Evolutionary conservation across 2,797 vertebrate species (phyloP), one percentile per base, ranked within the genome.

Genomic region (Parambassis ranga): DNA sequence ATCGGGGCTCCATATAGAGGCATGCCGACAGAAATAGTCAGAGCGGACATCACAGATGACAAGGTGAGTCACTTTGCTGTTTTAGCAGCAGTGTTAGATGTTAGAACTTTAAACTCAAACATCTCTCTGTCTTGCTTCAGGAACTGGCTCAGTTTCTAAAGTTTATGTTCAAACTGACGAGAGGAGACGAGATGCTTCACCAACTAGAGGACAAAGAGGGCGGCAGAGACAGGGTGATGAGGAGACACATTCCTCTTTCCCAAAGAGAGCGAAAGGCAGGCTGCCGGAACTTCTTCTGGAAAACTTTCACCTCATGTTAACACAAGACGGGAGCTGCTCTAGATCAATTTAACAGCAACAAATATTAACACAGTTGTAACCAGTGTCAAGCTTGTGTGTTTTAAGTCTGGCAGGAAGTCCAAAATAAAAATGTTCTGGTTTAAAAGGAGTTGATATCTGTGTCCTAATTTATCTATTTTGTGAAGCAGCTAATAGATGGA

Each of bases 271-370:
- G 93, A 41, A 93, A 93, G 46, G 88, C 90, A 0, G 93, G 93
- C 63, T 94, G 93, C 73, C 89, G 92, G 15, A 93, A 88, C 82
- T 94, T 94, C 83, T 94, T 92, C 77, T 94, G 93, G 93, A 94
- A 94, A 71, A 93, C 92, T 0, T 94, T 92, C 80, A 94, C 93
- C 20, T 92, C 92, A 0, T 94, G 93, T 82, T 93, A 89, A 69
- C 43, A 2, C 15, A 2, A 27, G 13, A 18, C 4, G 2, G 2
- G 10, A 14, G 6, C 10, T 4, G 27, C 1, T 22, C 6, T 2
- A 6, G 10, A 24, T 31, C 6, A 41, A n/a, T n/a, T 42, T 55
- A 47, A 1, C 18, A 16, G 38, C 20, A 27, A 9, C 7, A 56
- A 20, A 50, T 43, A 16, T 55, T 52, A 24, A 14, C 2, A 6